phyloP scores from a whole-genome alignment of 2,888 invertebrate genomes.

The Ligdia adustata region DNA sequence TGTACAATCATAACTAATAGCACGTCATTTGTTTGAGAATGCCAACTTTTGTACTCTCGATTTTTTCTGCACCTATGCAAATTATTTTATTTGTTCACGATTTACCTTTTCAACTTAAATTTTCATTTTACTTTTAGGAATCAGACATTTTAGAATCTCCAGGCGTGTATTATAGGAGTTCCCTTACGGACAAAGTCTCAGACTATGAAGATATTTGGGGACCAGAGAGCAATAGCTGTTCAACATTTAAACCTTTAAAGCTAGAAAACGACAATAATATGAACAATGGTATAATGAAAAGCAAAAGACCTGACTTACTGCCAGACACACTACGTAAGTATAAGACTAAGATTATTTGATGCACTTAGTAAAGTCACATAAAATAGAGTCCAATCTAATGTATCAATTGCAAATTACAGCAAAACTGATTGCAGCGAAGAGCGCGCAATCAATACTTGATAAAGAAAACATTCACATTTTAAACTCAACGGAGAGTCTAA shows the following conservation, averaged over 20 bases:
- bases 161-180: constrained; percentile 92
- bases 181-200: constrained; percentile 95
- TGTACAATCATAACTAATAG: constrained; percentile 58
- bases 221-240: constrained; percentile 81
- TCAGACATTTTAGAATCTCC: constrained; percentile 94
- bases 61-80: too few relatives aligned
- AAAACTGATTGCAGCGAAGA: constrained; percentile 73
- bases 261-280: constrained; percentile 66
- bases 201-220: constrained; percentile 98
- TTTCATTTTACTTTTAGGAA: constrained; percentile 77
- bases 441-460: constrained; percentile 74
- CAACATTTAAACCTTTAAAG: constrained; percentile 76
- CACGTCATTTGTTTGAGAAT: constrained; percentile 39
- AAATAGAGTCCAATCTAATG: not conserved
- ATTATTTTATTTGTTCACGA: not conserved
- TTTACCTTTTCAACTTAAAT: too few relatives aligned
- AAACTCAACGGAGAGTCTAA: constrained; percentile 71
- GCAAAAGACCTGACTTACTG: constrained; percentile 84
- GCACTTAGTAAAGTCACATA: not conserved
- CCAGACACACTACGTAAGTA: constrained; percentile 84
- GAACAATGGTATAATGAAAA: constrained; percentile 80
- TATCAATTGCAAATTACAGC: constrained; percentile 51
- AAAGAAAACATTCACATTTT: constrained; percentile 74
- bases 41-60: constrained; percentile 1
- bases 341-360: not conserved